Evolutionary conservation across 2,888 invertebrate genomes (phyloP).

Genomic region (Coleophora deauratella): DNA sequence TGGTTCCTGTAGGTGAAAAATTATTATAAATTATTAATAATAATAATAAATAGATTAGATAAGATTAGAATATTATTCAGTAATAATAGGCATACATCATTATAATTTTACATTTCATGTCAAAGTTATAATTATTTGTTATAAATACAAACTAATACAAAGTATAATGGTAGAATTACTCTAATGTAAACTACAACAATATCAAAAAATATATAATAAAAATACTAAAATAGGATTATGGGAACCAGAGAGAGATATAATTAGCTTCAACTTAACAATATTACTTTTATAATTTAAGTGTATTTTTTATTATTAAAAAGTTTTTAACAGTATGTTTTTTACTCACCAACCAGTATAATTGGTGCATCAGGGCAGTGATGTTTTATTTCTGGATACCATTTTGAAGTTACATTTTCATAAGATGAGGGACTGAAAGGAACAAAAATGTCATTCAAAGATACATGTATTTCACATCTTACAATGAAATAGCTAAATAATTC

Average conservation of each 20-base stretch:
- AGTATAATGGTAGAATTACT: too few relatives aligned
- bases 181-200: too few relatives aligned
- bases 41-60: too few relatives aligned
- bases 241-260: too few relatives aligned
- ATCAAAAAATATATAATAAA: too few relatives aligned
- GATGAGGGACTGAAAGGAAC: constrained; percentile 89
- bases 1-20: constrained; percentile 82
- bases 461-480: neutral
- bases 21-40: too few relatives aligned
- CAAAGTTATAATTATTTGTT: neutral
- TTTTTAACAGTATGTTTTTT: neutral
- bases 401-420: constrained; percentile 99
- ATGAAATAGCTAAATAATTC: neutral
- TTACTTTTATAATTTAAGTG: too few relatives aligned
- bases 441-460: neutral
- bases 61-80: too few relatives aligned
- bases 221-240: too few relatives aligned
- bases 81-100: too few relatives aligned
- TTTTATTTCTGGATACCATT: constrained; percentile 99
- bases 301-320: too few relatives aligned
- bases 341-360: constrained; percentile 96
- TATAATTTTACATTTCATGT: neutral
- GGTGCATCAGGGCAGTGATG: constrained; percentile 99
- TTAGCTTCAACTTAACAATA: too few relatives aligned
- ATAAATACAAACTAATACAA: neutral